Evolutionary conservation across 2,113 vertebrate species (phyloP).

Genomic region (Malaclemys terrapin): DNA sequence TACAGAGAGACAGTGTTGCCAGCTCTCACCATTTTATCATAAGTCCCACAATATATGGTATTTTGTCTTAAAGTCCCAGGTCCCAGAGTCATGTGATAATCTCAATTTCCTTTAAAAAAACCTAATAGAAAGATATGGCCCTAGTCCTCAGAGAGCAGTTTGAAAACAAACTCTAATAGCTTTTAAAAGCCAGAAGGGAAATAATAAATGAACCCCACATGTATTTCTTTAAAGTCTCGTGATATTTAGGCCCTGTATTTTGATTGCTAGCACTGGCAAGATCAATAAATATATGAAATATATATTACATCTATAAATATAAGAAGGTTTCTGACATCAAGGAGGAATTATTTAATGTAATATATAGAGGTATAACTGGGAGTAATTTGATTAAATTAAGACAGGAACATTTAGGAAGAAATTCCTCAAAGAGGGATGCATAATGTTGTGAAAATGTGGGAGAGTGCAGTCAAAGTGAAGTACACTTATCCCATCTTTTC

Average conservation of each 20-base stretch:
- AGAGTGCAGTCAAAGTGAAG: slow-evolving; percentile 22
- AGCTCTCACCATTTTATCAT: background rate
- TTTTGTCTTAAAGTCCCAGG: background rate
- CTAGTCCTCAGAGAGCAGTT: background rate
- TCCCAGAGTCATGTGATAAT: background rate
- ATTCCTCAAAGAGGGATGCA: background rate
- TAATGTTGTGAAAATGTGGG: background rate
- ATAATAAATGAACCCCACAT: slow-evolving; percentile 9
- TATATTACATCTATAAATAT: background rate
- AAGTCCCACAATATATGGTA: background rate
- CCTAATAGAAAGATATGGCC: rapidly evolving
- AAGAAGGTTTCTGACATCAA: background rate
- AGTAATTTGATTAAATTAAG: slow-evolving; percentile 30
- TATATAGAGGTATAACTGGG: slow-evolving; percentile 1
- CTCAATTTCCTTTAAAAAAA: background rate
- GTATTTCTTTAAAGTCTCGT: slow-evolving; percentile 17
- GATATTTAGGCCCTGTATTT: background rate
- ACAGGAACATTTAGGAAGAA: slow-evolving; percentile 42
- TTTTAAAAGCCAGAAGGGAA: background rate
- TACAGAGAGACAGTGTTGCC: background rate
- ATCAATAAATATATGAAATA: background rate
- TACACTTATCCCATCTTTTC: background rate
- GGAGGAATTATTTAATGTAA: background rate
- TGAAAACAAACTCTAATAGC: background rate
- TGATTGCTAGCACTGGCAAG: background rate